Percentiles rank a stretch among this genome's conserved stretches.
phyloP scores from a whole-genome alignment of 2,797 vertebrate species.

The Choloepus didactylus region DNA sequence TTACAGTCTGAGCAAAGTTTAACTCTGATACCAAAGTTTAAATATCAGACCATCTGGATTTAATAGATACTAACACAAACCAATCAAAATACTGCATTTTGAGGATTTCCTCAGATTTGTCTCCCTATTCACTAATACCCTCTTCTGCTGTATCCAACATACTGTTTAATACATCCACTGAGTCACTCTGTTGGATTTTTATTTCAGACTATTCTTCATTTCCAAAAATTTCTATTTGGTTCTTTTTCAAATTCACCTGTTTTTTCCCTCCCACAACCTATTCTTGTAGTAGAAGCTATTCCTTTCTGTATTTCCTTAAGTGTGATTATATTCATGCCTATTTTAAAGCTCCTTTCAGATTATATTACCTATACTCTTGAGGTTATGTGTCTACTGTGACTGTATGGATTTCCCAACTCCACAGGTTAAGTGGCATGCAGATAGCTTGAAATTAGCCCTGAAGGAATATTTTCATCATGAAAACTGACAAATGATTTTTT shows the following conservation, averaged over 20 bases:
- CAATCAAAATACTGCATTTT: not conserved
- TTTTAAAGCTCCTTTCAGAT: not conserved
- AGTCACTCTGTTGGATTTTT: not conserved
- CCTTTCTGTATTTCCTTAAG: not conserved
- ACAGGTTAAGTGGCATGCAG: not conserved
- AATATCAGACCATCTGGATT: not conserved
- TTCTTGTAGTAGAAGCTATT: not conserved
- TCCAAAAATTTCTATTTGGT: constrained; percentile 8
- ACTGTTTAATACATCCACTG: not conserved
- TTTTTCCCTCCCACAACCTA: not conserved
- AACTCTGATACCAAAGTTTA: constrained; percentile 29
- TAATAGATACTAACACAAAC: not conserved
- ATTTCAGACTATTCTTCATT: not conserved
- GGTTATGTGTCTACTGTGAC: not conserved
- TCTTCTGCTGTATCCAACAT: not conserved
- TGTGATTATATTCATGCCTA: not conserved
- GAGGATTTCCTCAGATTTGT: not conserved
- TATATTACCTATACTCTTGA: not conserved
- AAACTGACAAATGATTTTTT: not conserved
- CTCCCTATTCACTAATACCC: not conserved
- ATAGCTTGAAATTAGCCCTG: not conserved
- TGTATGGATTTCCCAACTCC: not conserved
- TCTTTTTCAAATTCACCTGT: not conserved
- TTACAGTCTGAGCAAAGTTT: not conserved
- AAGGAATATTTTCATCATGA: not conserved